Conservation (phyloP, 2,113 vertebrate genomes). For the Callipepla squamata region DNA sequence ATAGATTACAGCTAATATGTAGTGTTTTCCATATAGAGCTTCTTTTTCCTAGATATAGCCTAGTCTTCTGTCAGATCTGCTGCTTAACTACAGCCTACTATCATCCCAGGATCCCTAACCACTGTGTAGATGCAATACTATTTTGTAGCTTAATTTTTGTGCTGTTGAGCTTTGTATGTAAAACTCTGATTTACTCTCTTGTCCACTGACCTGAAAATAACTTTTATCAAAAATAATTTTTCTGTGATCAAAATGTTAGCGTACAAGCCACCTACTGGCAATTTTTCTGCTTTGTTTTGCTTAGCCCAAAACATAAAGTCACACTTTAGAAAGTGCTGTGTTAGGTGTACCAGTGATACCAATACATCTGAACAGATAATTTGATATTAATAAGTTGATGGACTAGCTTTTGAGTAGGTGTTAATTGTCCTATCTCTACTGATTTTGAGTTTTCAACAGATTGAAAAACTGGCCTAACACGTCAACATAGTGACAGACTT, state of each 20-base stretch:
- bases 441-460: constrained; percentile 30
- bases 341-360: background rate
- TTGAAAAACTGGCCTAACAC: constrained; percentile 9
- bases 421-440: constrained; percentile 38
- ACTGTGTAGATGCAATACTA: constrained; percentile 50
- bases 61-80: constrained; percentile 31
- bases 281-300: background rate
- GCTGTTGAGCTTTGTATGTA: constrained; percentile 60
- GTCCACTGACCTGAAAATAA: background rate
- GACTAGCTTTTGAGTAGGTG: constrained; percentile 35
- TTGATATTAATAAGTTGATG: background rate
- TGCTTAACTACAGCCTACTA: constrained; percentile 73
- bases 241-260: background rate
- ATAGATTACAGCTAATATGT: background rate
- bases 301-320: background rate
- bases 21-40: background rate
- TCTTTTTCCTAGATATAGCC: background rate
- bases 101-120: constrained; percentile 72
- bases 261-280: background rate
- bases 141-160: constrained; percentile 46
- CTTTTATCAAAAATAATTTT: background rate
- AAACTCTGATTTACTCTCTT: constrained; percentile 21
- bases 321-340: background rate
- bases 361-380: background rate
- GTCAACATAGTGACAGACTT: background rate